These are phyloP conservation scores for Plagodis pulveraria DNA, from an alignment of 2,888 invertebrate species.

Conservation along the genomic window DNA sequence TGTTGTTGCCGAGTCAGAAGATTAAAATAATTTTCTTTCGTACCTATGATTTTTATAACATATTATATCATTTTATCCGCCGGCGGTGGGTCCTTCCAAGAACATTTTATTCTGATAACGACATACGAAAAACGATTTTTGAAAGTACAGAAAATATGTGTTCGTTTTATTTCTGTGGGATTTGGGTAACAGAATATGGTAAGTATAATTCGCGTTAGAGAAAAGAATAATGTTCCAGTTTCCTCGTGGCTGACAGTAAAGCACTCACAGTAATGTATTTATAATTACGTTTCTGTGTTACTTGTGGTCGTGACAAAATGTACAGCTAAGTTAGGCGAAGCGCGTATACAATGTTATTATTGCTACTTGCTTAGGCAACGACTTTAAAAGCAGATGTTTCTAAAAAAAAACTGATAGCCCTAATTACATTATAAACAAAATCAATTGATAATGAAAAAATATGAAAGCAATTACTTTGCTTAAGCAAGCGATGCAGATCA, in stretches of 20 bases:
- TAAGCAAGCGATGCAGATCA: too few species aligned
- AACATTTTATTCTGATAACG: conserved; percentile 46
- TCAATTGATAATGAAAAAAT: too few species aligned
- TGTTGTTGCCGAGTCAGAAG: conserved; percentile 32
- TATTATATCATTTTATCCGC: conserved; percentile 68
- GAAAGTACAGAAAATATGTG: conserved; percentile 21
- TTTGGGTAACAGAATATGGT: conserved; percentile 30
- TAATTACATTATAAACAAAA: not conserved
- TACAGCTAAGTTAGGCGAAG: conserved; percentile 37
- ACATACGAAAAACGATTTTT: conserved; percentile 37
- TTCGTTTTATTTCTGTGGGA: conserved; percentile 31
- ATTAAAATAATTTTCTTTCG: conserved; percentile 74
- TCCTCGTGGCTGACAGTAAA: conserved; percentile 59
- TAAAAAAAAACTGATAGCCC: not conserved
- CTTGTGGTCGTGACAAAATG: conserved; percentile 62
- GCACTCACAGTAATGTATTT: conserved; percentile 78
- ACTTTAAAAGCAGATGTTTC: conserved; percentile 13
- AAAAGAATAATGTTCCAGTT: conserved; percentile 51
- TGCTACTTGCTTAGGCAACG: conserved; percentile 24
- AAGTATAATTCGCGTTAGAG: conserved; percentile 31
- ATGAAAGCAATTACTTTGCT: too few species aligned
- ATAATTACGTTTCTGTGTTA: conserved; percentile 76
- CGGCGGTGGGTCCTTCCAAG: conserved; percentile 54
- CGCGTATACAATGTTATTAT: conserved; percentile 30
- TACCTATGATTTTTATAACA: conserved; percentile 73